These are phyloP conservation scores for Chesias legatella DNA, from an alignment of 2,888 invertebrate genomes.

Conservation along the genomic window DNA sequence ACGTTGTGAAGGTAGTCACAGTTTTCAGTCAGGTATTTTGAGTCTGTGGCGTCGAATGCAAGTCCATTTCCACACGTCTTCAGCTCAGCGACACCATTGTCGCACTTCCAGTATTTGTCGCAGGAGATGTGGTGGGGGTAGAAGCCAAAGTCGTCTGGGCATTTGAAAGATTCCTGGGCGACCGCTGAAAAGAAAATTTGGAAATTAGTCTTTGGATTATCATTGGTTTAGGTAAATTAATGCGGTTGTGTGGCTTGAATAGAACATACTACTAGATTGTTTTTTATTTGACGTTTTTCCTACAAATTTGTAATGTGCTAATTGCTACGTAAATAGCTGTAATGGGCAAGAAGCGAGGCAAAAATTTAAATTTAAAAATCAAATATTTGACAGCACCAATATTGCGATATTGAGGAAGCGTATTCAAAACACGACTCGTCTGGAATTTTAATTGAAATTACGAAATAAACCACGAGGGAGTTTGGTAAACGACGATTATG, in stretches of 20 bases:
- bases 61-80: conserved; percentile 97
- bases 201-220: conserved; percentile 1
- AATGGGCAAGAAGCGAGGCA: background rate
- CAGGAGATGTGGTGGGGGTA: conserved; percentile 94
- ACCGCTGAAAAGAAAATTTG: conserved; percentile 75
- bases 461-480: conserved; percentile 54
- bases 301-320: no score
- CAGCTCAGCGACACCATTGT: conserved; percentile 91
- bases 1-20: conserved; percentile 97
- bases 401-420: conserved; percentile 46
- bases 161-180: conserved; percentile 93
- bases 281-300: no score
- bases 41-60: conserved; percentile 93
- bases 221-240: background rate
- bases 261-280: no score
- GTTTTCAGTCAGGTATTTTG: conserved; percentile 95
- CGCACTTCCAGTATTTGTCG: conserved; percentile 98
- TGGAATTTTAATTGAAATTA: conserved; percentile 67
- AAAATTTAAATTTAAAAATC: conserved; percentile 10
- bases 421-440: conserved; percentile 46
- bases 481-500: conserved; percentile 56
- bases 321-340: no score
- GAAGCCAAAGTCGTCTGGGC: conserved; percentile 96
- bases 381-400: conserved; percentile 43
- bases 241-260: conserved; percentile 19